phyloP scores from a whole-genome alignment of 1,140 invertebrate species.

The Halotydeus destructor region DNA sequence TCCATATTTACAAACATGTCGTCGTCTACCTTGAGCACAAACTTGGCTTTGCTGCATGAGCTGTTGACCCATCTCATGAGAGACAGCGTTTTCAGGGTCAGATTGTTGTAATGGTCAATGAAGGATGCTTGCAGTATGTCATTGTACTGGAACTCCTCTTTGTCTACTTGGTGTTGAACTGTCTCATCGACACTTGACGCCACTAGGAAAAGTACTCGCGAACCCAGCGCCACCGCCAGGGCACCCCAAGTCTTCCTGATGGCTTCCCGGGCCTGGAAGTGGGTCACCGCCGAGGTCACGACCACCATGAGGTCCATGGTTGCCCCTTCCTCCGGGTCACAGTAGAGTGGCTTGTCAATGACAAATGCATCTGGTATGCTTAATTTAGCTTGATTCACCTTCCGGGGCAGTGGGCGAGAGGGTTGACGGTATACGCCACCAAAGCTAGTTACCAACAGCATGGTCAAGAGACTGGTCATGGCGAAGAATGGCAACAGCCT shows the following conservation, averaged over 20 bases:
- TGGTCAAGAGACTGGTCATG: no score
- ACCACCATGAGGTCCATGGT: neutral
- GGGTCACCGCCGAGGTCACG: neutral
- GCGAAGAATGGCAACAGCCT: no score
- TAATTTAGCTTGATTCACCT: no score
- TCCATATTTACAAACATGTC: conserved; percentile 33
- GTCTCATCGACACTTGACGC: neutral
- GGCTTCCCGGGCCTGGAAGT: neutral
- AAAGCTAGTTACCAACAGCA: no score
- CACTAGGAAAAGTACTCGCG: conserved; percentile 8
- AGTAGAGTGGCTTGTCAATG: conserved; percentile 12
- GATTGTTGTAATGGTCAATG: conserved; percentile 9
- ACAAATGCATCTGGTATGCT: no score
- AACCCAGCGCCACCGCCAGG: neutral
- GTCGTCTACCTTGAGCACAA: conserved; percentile 31
- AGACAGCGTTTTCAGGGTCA: conserved; percentile 46
- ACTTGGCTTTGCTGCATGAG: conserved; percentile 19
- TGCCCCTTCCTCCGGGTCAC: conserved; percentile 10
- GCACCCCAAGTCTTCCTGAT: conserved; percentile 9
- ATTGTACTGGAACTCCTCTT: conserved; percentile 2
- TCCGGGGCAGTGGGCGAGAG: no score
- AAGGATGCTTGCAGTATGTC: conserved; percentile 10
- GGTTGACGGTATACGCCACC: no score
- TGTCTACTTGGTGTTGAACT: conserved; percentile 3
- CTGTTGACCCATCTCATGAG: conserved; percentile 46